Evolutionary conservation across 2,797 vertebrate species (phyloP).

Genomic region (Acestrorhynchus altus): DNA sequence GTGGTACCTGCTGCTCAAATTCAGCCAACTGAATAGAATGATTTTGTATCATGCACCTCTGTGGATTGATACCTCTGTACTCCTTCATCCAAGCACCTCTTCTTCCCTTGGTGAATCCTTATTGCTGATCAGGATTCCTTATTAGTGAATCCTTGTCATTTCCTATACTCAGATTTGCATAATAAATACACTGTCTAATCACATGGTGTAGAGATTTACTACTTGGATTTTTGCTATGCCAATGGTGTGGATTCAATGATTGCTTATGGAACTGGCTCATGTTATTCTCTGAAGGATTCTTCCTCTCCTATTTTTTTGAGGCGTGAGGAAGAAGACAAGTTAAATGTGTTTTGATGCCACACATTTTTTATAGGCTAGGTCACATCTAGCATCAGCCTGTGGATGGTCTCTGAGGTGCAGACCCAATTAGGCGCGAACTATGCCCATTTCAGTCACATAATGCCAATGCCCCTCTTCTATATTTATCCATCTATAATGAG

Average conservation of each 20-base stretch:
- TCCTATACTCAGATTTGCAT: no score
- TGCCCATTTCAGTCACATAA: constrained; percentile 42
- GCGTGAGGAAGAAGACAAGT: background rate
- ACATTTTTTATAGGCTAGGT: constrained; percentile 73
- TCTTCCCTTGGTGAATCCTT: no score
- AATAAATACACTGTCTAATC: background rate
- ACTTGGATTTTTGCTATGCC: background rate
- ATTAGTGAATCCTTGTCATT: no score
- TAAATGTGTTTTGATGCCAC: constrained; percentile 1
- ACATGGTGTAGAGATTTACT: background rate
- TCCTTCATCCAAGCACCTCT: no score
- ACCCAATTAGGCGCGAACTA: constrained; percentile 71
- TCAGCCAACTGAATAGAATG: no score
- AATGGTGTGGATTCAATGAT: no score
- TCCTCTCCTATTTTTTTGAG: background rate
- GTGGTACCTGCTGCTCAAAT: no score
- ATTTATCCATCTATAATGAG: background rate
- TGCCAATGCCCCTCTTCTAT: background rate
- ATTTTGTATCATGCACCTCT: no score
- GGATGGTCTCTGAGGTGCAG: constrained; percentile 63
- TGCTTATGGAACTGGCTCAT: background rate
- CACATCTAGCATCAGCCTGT: constrained; percentile 59
- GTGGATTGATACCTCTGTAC: no score
- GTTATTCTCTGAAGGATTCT: background rate
- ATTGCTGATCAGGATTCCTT: no score